A percentile compares a stretch with the other conserved stretches of the same genome.
Evolutionary conservation across 2,888 invertebrate genomes (phyloP).

Genomic region (Drosophila barbarae): DNA sequence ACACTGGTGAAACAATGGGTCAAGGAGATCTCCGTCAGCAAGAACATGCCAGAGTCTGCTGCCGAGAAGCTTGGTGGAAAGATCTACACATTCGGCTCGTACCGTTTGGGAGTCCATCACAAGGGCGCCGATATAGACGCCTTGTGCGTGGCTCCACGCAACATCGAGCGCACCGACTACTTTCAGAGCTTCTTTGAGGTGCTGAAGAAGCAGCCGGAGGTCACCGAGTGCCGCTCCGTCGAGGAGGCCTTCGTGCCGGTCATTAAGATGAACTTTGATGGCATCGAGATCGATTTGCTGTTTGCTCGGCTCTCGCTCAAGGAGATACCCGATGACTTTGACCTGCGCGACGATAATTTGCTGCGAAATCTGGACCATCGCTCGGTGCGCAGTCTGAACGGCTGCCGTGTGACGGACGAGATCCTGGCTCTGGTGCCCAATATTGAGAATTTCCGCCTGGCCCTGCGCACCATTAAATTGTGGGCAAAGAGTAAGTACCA

Average conservation of each 20-base stretch:
- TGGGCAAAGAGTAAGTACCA: constrained; percentile 97
- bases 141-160: constrained; percentile 97
- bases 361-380: constrained; percentile 97
- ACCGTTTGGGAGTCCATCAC: constrained; percentile 96
- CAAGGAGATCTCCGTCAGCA: constrained; percentile 89
- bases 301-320: constrained; percentile 97
- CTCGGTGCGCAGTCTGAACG: constrained; percentile 97
- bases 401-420: constrained; percentile 99
- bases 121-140: constrained; percentile 99
- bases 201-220: constrained; percentile 91
- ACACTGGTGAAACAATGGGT: constrained; percentile 97
- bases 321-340: constrained; percentile 94
- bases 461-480: constrained; percentile 95
- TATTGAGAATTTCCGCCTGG: constrained; percentile 94
- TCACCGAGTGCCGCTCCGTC: constrained; percentile 91
- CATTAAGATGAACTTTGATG: constrained; percentile 99
- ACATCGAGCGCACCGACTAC: constrained; percentile 95
- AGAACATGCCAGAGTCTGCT: constrained; percentile 95
- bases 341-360: constrained; percentile 93
- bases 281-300: constrained; percentile 98
- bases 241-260: constrained; percentile 99
- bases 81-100: constrained; percentile 99
- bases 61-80: constrained; percentile 97
- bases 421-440: constrained; percentile 97
- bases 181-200: constrained; percentile 97